Conservation (phyloP, 2,113 vertebrate genomes). For the Leptosomus discolor region DNA sequence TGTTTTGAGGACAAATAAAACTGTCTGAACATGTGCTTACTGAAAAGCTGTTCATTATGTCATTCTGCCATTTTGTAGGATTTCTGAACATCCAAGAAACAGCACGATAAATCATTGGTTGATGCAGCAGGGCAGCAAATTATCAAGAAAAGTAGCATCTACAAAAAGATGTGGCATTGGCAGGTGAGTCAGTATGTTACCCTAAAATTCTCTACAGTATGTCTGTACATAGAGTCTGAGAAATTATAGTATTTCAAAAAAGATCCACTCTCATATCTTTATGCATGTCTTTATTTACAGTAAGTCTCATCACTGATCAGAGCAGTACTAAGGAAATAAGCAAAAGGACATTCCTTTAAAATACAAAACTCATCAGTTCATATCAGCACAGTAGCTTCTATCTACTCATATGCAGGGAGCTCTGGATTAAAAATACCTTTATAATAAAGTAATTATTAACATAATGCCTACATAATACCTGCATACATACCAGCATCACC, state of each 20-base stretch:
- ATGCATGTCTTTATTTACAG: not conserved
- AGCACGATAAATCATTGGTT: rapidly evolving
- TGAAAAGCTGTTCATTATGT: not conserved
- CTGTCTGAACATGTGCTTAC: not conserved
- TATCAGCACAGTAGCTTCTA: not conserved
- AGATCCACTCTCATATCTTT: not conserved
- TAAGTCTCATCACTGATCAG: not conserved
- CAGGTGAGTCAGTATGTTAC: not conserved
- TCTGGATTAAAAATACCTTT: not conserved
- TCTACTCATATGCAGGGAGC: not conserved
- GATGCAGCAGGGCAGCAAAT: not conserved
- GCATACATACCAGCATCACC: not conserved
- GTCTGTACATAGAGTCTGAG: not conserved
- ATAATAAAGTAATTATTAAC: not conserved
- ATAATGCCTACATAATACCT: not conserved
- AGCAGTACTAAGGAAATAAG: not conserved
- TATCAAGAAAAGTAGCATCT: not conserved
- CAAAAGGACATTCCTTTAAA: not conserved
- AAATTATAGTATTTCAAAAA: not conserved
- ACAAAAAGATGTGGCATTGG: not conserved
- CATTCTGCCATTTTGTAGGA: not conserved
- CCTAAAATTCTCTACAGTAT: not conserved
- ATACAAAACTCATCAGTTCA: not conserved
- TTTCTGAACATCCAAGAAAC: not conserved
- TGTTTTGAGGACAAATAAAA: not conserved